Evolutionary conservation across 2,797 vertebrate genomes (phyloP).

Genomic region (Lithobates sylvaticus): DNA sequence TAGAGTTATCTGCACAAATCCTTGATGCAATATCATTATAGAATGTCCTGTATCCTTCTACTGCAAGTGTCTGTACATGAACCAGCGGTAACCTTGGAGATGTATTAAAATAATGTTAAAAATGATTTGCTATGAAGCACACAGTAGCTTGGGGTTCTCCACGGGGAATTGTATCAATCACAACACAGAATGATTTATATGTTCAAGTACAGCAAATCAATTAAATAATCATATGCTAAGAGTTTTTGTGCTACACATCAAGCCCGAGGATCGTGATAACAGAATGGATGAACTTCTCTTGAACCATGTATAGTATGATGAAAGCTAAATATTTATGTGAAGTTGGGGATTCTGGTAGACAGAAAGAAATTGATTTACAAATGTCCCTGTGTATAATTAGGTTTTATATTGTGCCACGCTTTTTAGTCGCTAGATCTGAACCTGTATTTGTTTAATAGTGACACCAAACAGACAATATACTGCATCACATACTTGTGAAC

Average conservation of each 20-base stretch:
- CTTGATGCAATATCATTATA: neutral
- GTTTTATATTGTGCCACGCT: neutral
- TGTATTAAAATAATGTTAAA: conserved; percentile 24
- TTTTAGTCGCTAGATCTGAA: neutral
- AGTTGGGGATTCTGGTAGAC: neutral
- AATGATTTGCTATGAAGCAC: conserved; percentile 31
- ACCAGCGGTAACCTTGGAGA: conserved; percentile 16
- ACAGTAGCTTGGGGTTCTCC: conserved; percentile 50
- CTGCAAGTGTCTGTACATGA: conserved; percentile 25
- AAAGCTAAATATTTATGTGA: neutral
- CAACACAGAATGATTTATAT: conserved; percentile 53
- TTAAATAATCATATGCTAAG: conserved; percentile 48
- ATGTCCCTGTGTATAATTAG: neutral
- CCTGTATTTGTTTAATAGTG: neutral
- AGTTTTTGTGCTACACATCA: conserved; percentile 25
- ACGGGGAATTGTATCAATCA: conserved; percentile 53
- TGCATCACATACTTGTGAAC: neutral
- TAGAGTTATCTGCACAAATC: neutral
- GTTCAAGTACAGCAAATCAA: conserved; percentile 48
- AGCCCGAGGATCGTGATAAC: conserved; percentile 16
- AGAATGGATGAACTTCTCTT: conserved; percentile 16
- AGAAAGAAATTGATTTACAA: neutral
- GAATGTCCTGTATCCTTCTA: conserved; percentile 23
- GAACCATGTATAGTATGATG: neutral
- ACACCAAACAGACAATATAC: neutral